Evolutionary conservation across 2,888 invertebrate species (phyloP), one percentile per base, ranked within the genome.

Genomic region (Julus scanicus): DNA sequence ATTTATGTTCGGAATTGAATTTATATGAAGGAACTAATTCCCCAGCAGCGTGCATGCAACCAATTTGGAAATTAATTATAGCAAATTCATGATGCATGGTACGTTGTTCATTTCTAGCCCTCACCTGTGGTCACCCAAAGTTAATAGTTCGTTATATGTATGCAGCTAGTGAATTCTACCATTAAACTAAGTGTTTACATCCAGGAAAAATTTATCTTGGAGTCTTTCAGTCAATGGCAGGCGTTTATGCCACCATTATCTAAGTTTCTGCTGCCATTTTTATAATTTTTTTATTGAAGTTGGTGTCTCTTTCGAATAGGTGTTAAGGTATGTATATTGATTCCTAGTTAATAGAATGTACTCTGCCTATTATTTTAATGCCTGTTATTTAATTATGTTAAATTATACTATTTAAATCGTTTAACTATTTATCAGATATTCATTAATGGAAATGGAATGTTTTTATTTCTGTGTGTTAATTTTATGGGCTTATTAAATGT

Each of bases 41-140:
- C n/a, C 71, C 4, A 29, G 29, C n/a, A 29, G 8, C 71, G n/a
- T 71, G 71, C 71, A 71, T 29, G 71, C 71, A 71, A 71, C 71
- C 71, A 71, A 71, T 71, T 71, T 20, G 29, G 8, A 29, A 71
- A 29, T 71, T 71, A 71, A 71, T 71, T 71, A 71, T 53, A 53
- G 53, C 6, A 2, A 53, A 4, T 53, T 15, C 2, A 53, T 53
- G 53, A 53, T 53, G 11, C 15, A 53, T 53, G 53, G 53, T 9
- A 9, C 9, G 53, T 11, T 15, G 9, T 15, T 8, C 53, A 15
- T 53, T 11, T 53, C 53, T 53, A 53, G 44, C 53, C 53, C 11
- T 15, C 53, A 53, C 15, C 11, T 53, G 6, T 53, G 15, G 15
- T 15, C 53, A 53, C 11, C 53, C 53, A 44, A 44, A 5, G 44